These are phyloP conservation scores for Cephonodes hylas DNA, from an alignment of 2,888 invertebrate species.

Conservation along the genomic window DNA sequence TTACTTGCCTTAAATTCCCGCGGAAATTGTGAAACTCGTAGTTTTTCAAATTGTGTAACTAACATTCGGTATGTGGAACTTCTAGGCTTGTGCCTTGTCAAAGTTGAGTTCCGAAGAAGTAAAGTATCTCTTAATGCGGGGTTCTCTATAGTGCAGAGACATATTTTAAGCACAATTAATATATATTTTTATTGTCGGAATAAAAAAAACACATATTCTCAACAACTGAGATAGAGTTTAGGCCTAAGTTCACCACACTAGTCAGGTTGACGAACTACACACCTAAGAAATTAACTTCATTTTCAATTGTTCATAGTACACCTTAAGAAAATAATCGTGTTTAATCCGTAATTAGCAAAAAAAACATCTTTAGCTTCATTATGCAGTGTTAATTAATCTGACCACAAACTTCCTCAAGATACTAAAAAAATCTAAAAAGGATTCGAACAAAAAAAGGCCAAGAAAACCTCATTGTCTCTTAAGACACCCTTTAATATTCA, in stretches of 20 bases:
- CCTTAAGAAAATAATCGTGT: no score
- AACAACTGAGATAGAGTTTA: no score
- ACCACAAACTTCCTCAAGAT: background rate
- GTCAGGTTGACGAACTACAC: no score
- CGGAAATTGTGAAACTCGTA: background rate
- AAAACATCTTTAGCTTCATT: background rate
- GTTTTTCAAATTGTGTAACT: background rate
- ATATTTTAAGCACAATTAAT: no score
- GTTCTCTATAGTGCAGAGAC: no score
- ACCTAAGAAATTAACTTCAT: no score
- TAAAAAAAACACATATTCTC: no score
- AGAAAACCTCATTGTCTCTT: slow-evolving; percentile 15
- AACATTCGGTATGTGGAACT: background rate
- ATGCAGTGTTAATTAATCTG: background rate
- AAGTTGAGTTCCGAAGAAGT: background rate
- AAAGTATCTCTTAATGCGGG: background rate
- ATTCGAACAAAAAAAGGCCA: slow-evolving; percentile 15
- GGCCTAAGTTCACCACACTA: no score
- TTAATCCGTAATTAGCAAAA: background rate
- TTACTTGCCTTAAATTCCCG: background rate
- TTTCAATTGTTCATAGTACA: no score
- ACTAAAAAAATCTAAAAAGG: background rate
- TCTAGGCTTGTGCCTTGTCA: no score
- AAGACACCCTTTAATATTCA: slow-evolving; percentile 17
- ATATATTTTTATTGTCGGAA: no score